Base-by-base conservation (phyloP, 2,797 vertebrate genomes). In the Anolis apletophallus region DNA sequence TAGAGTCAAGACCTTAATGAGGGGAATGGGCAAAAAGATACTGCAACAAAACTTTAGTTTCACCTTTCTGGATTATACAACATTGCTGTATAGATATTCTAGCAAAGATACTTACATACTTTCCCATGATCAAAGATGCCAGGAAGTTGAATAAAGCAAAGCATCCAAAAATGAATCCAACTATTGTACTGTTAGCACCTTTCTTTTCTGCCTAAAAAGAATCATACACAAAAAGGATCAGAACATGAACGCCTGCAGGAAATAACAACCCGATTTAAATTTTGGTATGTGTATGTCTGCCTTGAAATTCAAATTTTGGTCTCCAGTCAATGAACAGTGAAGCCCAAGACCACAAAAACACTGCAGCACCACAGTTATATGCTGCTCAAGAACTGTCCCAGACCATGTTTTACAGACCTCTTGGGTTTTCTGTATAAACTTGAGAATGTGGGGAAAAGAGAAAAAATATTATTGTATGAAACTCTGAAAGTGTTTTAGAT, bases 91-190 rank as follows among this genome's bases (percentile, higher is more conserved):
- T 52, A 83, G 85, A 86, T 52, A 55, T 17, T 86, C 21, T 46
- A n/a, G 12, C 50, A 77, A 46, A 88, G 55, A 91, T 94, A 98
- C 98, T 98, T 96, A 99, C 98, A 95, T 98, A 99, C 96, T 96
- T 98, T 81, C 98, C 99, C 93, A 98, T 82, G 87, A 98, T 57
- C 94, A 99, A 95, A 55, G 98, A 97, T 79, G 97, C 67, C 84
- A 97, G 85, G 90, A 99, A 94, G 89, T 98, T 97, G 93, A 95
- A 96, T 77, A 99, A 84, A 34, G 99, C 98, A 84, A 97, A 99
- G 92, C 97, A 98, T 85, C 99, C 98, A 91, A 99, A 99, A 94
- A 99, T 98, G 85, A 98, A 93, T 2, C 99, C 99, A 68, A 98
- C 94, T 52, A 97, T 5, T 0, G 98, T 97, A 89, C 98, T 97